These are phyloP conservation scores for Microtus obscurus DNA, from an alignment of 2,797 vertebrate species.

Conservation along the genomic window DNA sequence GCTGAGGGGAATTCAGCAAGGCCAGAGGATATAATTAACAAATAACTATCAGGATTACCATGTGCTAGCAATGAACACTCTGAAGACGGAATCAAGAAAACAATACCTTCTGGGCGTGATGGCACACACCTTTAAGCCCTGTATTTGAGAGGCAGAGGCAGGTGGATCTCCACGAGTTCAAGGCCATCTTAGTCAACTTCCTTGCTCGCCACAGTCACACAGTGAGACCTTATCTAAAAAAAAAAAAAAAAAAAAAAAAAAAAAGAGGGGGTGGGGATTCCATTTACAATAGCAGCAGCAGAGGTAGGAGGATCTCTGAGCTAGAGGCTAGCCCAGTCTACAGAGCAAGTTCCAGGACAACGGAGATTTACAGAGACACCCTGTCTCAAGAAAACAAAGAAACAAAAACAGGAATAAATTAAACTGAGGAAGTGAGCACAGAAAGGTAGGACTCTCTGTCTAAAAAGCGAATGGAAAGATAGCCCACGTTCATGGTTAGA, in stretches of 20 bases:
- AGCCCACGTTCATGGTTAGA: neutral
- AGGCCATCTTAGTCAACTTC: neutral
- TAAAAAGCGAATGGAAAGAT: conserved; percentile 20
- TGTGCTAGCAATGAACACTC: neutral
- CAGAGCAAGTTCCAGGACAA: neutral
- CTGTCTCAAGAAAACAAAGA: neutral
- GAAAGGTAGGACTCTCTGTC: neutral
- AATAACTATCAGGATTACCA: neutral
- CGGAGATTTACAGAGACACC: neutral
- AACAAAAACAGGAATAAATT: conserved; percentile 52
- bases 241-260: neutral
- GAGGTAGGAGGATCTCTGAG: neutral
- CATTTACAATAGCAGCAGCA: conserved; percentile 4
- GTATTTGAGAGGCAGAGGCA: neutral
- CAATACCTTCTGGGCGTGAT: neutral
- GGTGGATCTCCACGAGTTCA: neutral
- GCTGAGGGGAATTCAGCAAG: conserved; percentile 1
- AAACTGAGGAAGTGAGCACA: neutral
- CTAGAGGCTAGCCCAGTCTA: neutral
- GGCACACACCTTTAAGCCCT: neutral
- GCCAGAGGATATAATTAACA: neutral
- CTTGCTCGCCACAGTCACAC: neutral
- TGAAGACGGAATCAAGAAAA: neutral
- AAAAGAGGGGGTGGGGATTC: neutral
- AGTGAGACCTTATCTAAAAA: neutral